Percentiles rank a stretch among this genome's conserved stretches.
Evolutionary conservation across 2,888 invertebrate species (phyloP).

Genomic region (Chromoteleia sp.): DNA sequence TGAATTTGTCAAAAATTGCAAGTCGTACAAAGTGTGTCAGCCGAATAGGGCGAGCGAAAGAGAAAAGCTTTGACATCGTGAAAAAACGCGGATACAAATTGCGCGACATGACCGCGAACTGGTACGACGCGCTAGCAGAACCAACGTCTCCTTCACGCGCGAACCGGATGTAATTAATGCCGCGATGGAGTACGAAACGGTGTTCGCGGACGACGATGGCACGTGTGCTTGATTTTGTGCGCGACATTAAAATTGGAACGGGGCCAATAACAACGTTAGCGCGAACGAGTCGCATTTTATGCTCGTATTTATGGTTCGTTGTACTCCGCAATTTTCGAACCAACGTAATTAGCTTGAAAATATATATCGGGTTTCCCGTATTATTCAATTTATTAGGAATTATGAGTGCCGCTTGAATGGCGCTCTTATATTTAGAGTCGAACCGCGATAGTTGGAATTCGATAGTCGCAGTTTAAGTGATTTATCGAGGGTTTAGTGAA

Average conservation of each 20-base stretch:
- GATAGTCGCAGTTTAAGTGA: neutral
- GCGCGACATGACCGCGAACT: slow-evolving; percentile 8
- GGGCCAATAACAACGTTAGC: slow-evolving; percentile 65
- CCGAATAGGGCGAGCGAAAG: neutral
- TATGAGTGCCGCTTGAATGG: slow-evolving; percentile 7
- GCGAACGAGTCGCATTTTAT: slow-evolving; percentile 43
- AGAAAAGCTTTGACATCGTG: neutral
- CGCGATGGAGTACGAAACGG: slow-evolving; percentile 73
- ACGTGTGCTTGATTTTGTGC: slow-evolving; percentile 65
- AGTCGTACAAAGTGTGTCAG: slow-evolving; percentile 3
- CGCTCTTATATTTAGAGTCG: slow-evolving; percentile 8
- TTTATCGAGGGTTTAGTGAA: neutral
- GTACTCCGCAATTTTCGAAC: slow-evolving; percentile 35
- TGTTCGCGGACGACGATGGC: slow-evolving; percentile 60
- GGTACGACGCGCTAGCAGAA: slow-evolving; percentile 4
- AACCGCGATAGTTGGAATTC: neutral
- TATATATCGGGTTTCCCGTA: slow-evolving; percentile 25
- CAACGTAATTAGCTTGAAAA: slow-evolving; percentile 41
- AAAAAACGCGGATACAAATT: slow-evolving; percentile 5
- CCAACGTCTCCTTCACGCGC: slow-evolving; percentile 54
- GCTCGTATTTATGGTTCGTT: slow-evolving; percentile 36
- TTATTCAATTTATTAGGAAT: slow-evolving; percentile 35
- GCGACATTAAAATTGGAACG: slow-evolving; percentile 70
- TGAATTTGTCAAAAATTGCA: slow-evolving; percentile 15
- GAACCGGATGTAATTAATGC: slow-evolving; percentile 73